A percentile compares a stretch with the other conserved stretches of the same genome.
These are phyloP conservation scores for Panopea generosa DNA, from an alignment of 2,888 invertebrate genomes.

Conservation along the genomic window DNA sequence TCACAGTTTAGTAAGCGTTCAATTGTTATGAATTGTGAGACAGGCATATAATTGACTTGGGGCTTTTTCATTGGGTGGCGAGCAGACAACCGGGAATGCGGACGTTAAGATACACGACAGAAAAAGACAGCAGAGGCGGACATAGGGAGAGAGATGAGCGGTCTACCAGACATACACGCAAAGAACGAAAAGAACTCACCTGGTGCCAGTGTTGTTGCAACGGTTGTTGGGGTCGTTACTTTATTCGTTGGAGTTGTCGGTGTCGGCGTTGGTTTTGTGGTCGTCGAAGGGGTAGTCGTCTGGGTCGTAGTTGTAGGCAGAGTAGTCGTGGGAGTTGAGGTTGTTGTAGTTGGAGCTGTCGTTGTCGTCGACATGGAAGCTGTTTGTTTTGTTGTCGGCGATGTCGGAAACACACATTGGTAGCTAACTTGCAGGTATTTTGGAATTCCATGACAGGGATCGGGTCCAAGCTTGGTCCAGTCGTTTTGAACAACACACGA, in stretches of 20 bases:
- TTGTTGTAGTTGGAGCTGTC: constrained; percentile 4
- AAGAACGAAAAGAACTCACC: too few species aligned
- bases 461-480: constrained; percentile 56
- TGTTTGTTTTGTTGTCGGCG: constrained; percentile 24
- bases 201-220: constrained; percentile 1
- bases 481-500: constrained; percentile 49
- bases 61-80: too few species aligned
- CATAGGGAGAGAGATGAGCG: too few species aligned
- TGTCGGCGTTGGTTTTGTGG: constrained; percentile 9
- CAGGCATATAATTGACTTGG: too few species aligned
- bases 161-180: too few species aligned
- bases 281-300: neutral
- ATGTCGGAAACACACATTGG: constrained; percentile 44
- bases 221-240: neutral
- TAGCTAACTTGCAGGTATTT: constrained; percentile 68
- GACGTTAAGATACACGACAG: too few species aligned
- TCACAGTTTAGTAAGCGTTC: too few species aligned
- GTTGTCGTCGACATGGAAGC: constrained; percentile 35
- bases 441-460: constrained; percentile 63
- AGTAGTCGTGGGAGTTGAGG: constrained; percentile 18
- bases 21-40: too few species aligned
- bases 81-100: too few species aligned
- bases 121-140: too few species aligned
- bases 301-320: constrained; percentile 2
- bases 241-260: constrained; percentile 37